Evolutionary conservation across 2,113 vertebrate species (phyloP), one percentile per base, ranked within the genome.

Genomic region (Axis porcinus): DNA sequence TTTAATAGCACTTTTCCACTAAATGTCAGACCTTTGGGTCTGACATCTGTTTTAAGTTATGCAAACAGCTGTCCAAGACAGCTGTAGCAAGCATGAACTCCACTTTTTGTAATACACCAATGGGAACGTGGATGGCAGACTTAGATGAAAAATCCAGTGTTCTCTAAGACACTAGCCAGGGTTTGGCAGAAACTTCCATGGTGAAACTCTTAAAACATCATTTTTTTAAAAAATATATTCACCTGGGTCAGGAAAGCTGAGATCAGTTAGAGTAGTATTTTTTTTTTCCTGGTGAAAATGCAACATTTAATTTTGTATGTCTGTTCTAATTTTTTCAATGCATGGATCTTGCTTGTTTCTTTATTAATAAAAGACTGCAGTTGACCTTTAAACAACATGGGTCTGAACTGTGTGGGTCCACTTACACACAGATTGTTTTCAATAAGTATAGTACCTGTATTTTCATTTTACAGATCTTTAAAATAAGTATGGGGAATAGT

Each of bases 41-140:
- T 98, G 97, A 98, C 98, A 99, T 99, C 98, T 99, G 98, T 96
- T 99, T 98, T 98, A 97, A 98, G 98, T 99, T 99, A 98, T 96
- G 96, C 97, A 89, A 98, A 96, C 98, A 99, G 98, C 99, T 99
- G 99, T 98, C 89, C 43, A 47, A 98, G 98, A 97, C 98, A 99
- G 98, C 98, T 98, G 98, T 79, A 98, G 95, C 94, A 98, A 98
- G 97, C 86, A 96, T 92, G 97, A 98, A 97, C 98, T 98, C 98
- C 97, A 95, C 98, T 96, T 97, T 64, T 89, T 82, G 58, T 96
- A 97, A 97, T 94, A 98, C 74, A 98, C 97, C 97, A 90, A 86
- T 82, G 97, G 78, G 92, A 91, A 96, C 89, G 74, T 78, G 94
- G 79, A 98, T 94, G 92, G 89, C 95, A 98, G 97, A 95, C 60